Evolutionary conservation across 1,140 invertebrate genomes (phyloP).

Genomic region (Brachionus rotundiformis): DNA sequence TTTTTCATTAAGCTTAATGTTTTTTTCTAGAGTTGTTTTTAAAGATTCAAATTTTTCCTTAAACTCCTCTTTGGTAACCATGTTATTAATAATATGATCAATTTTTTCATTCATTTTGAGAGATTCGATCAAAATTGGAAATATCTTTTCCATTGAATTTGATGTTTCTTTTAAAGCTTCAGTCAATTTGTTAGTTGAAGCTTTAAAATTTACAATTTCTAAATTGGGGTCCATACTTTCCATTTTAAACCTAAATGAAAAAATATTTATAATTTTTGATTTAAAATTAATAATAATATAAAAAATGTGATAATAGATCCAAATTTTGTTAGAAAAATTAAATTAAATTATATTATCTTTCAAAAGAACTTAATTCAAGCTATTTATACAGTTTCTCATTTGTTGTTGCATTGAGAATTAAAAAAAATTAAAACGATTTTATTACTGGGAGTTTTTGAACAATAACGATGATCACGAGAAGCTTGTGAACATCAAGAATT

Average conservation of each 20-base stretch:
- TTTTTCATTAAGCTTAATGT: background rate
- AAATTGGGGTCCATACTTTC: background rate
- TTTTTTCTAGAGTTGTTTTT: background rate
- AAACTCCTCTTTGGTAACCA: background rate
- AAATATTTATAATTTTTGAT: background rate
- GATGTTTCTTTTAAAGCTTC: background rate
- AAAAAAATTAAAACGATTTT: background rate
- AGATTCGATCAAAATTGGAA: background rate
- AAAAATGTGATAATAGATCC: background rate
- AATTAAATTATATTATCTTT: background rate
- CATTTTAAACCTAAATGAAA: background rate
- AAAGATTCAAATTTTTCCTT: background rate
- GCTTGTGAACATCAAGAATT: background rate
- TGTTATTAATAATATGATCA: background rate
- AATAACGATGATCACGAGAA: background rate
- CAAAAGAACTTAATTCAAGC: background rate
- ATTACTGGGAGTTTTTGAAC: too few relatives aligned
- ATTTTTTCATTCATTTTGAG: background rate
- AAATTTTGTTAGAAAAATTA: background rate
- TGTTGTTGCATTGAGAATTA: background rate
- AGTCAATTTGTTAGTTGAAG: background rate
- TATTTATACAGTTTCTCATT: background rate
- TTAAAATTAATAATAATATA: background rate
- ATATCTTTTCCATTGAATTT: background rate
- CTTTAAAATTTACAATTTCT: background rate